A percentile compares a stretch with the other conserved stretches of the same genome.
These are phyloP conservation scores for Drosophila stalkeri DNA, from an alignment of 2,888 invertebrate genomes.

Conservation along the genomic window DNA sequence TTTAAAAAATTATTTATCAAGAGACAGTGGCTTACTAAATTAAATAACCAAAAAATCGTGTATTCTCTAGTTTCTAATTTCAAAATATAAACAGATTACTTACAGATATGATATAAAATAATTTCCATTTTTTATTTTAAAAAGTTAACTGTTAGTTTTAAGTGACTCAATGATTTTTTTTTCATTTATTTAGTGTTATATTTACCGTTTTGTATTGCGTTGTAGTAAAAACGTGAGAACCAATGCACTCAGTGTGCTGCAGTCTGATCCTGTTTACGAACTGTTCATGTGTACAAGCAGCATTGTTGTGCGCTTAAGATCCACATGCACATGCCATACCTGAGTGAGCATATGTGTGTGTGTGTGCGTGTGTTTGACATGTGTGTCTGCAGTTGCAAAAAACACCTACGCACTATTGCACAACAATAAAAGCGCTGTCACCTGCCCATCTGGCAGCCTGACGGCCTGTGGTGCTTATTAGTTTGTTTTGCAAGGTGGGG, in stretches of 20 bases:
- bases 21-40: no score
- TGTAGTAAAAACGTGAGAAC: slow-evolving; percentile 53
- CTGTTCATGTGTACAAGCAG: slow-evolving; percentile 64
- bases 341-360: not conserved
- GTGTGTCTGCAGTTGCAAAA: slow-evolving; percentile 42
- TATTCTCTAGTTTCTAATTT: no score
- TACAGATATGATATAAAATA: no score
- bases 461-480: slow-evolving; percentile 59
- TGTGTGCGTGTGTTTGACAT: slow-evolving; percentile 3
- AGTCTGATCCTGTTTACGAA: slow-evolving; percentile 64
- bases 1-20: no score
- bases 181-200: not conserved
- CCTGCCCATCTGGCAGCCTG: slow-evolving; percentile 10
- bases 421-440: slow-evolving; percentile 57
- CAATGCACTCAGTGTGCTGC: slow-evolving; percentile 42
- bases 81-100: no score
- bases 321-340: slow-evolving; percentile 20
- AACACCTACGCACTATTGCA: slow-evolving; percentile 74
- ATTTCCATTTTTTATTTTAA: no score
- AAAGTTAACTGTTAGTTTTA: not conserved
- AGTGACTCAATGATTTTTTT: not conserved
- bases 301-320: slow-evolving; percentile 70
- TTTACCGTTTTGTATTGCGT: not conserved
- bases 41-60: no score
- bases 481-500: slow-evolving; percentile 69